Percentiles rank a stretch among this genome's conserved stretches.
These are phyloP conservation scores for Proteles cristata DNA, from an alignment of 2,113 vertebrate genomes.

Conservation along the genomic window DNA sequence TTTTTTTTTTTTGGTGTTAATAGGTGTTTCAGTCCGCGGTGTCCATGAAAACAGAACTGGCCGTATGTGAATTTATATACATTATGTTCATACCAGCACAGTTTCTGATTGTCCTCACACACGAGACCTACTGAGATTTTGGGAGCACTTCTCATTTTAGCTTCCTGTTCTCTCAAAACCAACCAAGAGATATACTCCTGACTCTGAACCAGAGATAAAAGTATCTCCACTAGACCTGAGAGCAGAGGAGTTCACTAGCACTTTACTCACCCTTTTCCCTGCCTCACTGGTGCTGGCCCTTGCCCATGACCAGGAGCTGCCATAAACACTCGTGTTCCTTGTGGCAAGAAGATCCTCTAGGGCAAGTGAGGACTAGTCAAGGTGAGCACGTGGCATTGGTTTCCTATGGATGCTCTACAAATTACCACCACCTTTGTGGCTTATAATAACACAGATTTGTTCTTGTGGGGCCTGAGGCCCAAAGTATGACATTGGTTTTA, in stretches of 20 bases:
- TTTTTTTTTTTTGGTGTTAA: not conserved
- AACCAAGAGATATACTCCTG: not conserved
- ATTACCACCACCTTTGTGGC: not conserved
- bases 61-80: not conserved
- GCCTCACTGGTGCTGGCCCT: rapidly evolving
- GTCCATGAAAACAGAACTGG: not conserved
- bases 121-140: not conserved
- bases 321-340: rapidly evolving
- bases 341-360: not conserved
- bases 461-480: not conserved
- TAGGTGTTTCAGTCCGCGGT: not conserved
- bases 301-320: rapidly evolving
- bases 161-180: not conserved
- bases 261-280: not conserved
- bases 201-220: not conserved
- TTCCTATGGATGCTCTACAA: not conserved
- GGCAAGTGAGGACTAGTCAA: rapidly evolving
- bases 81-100: no score
- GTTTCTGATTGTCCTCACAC: not conserved
- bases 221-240: not conserved
- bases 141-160: not conserved
- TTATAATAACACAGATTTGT: not conserved
- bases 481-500: not conserved
- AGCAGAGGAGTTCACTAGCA: not conserved
- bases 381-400: not conserved